phyloP scores from a whole-genome alignment of 2,113 vertebrate species.

The Semicossyphus pulcher region DNA sequence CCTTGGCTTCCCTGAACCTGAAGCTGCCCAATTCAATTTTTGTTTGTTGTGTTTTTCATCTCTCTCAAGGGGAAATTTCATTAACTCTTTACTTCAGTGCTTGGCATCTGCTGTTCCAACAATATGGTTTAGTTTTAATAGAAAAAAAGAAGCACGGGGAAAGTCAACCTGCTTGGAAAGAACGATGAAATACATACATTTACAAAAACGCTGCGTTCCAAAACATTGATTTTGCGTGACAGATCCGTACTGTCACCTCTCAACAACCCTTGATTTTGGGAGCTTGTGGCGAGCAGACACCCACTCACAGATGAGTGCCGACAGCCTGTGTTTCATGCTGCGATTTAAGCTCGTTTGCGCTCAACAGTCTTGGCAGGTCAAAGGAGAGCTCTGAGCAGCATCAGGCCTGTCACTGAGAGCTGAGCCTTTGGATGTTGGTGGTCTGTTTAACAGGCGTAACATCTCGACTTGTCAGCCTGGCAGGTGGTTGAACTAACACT shows the following conservation, averaged over 20 bases:
- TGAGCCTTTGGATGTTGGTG: slow-evolving; percentile 47
- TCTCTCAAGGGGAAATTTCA: slow-evolving; percentile 57
- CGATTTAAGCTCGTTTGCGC: slow-evolving; percentile 68
- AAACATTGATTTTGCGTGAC: slow-evolving; percentile 36
- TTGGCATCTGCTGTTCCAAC: slow-evolving; percentile 55
- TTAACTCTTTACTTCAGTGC: slow-evolving; percentile 56
- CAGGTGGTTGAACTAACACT: slow-evolving; percentile 51
- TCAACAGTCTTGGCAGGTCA: slow-evolving; percentile 61
- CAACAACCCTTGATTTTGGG: slow-evolving; percentile 28
- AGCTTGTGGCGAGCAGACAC: slow-evolving; percentile 31
- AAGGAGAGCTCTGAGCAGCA: slow-evolving; percentile 48
- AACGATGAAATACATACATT: slow-evolving; percentile 17
- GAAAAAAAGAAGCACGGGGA: slow-evolving; percentile 3
- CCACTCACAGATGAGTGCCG: slow-evolving; percentile 29
- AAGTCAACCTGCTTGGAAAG: slow-evolving; percentile 8
- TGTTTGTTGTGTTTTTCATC: slow-evolving; percentile 53
- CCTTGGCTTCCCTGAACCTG: slow-evolving; percentile 60
- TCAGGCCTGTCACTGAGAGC: slow-evolving; percentile 47
- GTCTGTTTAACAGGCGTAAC: slow-evolving; percentile 64
- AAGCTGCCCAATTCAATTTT: slow-evolving; percentile 70
- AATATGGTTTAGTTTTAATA: background rate
- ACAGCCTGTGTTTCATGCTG: slow-evolving; percentile 64
- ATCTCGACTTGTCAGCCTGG: slow-evolving; percentile 52
- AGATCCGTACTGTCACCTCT: slow-evolving; percentile 51
- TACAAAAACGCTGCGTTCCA: slow-evolving; percentile 25